Evolutionary conservation across 2,888 invertebrate species (phyloP), one percentile per base, ranked within the genome.

Genomic region (Drosophila quinaria): DNA sequence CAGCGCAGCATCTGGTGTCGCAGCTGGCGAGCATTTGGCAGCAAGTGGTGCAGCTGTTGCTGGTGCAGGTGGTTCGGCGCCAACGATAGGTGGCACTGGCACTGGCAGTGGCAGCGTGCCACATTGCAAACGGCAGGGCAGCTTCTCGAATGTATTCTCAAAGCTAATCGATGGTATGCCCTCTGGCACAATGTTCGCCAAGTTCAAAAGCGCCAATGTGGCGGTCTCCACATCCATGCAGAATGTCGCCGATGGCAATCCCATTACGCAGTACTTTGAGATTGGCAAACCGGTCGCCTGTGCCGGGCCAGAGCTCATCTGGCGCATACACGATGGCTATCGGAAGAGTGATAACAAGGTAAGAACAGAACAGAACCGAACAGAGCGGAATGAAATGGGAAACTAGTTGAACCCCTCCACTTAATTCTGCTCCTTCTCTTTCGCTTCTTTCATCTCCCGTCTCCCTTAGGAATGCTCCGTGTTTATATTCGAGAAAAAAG

Each of bases 401-500:
- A 44, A 56, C 49, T 59, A 25, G 39, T 59, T 29, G 11, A 4
- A 39, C 25, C 58, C 42, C 51, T 51, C 19, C 31, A n/a, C 50
- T 17, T 4, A 33, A n/a, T 37, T 2, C 13, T 25, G 3, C 11
- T 17, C 4, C 9, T 29, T 47, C 46, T 29, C 42, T 33, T 29
- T 41, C 64, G 49, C 51, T 76, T n/a, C 8, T 41, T 5, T 9
- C 11, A 8, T 9, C 19, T 58, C 37, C 56, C 2, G 74, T 10
- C 79, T 74, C 92, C 54, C 93, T 9, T 94, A 98, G 98, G 98
- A 97, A 93, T 97, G 97, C 74, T 98, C 98, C 0, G 96, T 98
- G 75, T 98, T 98, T 93, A 94, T 98, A 63, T 98, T 98, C 92
- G 98, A 98, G 93, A 98, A 98, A 92, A 95, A 97, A 76, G 95